Conservation (phyloP, 2,113 vertebrate genomes). For the Phalacrocorax aristotelis region DNA sequence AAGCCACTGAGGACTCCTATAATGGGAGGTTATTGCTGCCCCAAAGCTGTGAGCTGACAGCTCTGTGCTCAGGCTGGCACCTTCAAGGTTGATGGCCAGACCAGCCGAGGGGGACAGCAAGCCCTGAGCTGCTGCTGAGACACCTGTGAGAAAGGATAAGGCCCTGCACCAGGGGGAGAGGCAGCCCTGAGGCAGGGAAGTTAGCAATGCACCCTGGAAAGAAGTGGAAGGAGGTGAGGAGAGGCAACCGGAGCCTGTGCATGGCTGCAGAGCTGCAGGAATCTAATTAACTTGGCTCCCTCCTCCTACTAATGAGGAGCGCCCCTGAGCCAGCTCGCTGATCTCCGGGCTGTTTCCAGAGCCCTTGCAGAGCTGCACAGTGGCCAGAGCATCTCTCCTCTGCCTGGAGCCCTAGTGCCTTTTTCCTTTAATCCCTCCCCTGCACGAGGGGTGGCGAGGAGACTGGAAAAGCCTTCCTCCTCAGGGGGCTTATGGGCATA, state of each 20-base stretch:
- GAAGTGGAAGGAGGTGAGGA: not conserved
- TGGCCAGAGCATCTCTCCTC: not conserved
- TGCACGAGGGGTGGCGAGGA: accelerated
- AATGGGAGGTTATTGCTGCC: not conserved
- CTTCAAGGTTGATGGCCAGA: not conserved
- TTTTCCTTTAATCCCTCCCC: not conserved
- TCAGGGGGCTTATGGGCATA: not conserved
- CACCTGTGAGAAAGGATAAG: not conserved
- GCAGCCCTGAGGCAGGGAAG: not conserved
- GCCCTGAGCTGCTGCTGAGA: not conserved
- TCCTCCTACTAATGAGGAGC: not conserved
- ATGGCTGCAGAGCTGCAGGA: not conserved
- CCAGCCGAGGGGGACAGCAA: not conserved
- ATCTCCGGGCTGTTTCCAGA: not conserved
- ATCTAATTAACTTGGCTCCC: not conserved
- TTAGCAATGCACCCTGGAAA: not conserved
- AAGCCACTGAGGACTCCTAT: not conserved
- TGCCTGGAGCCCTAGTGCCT: not conserved
- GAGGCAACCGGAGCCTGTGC: not conserved
- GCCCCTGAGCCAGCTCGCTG: not conserved
- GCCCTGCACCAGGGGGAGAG: not conserved
- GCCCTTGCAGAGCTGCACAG: not conserved
- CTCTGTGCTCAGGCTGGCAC: not conserved
- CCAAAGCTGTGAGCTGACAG: accelerated
- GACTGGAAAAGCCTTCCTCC: not conserved